These are phyloP conservation scores for Epizoanthus ramosus DNA, from an alignment of 92 coral and sea anemone species.

Conservation along the genomic window DNA sequence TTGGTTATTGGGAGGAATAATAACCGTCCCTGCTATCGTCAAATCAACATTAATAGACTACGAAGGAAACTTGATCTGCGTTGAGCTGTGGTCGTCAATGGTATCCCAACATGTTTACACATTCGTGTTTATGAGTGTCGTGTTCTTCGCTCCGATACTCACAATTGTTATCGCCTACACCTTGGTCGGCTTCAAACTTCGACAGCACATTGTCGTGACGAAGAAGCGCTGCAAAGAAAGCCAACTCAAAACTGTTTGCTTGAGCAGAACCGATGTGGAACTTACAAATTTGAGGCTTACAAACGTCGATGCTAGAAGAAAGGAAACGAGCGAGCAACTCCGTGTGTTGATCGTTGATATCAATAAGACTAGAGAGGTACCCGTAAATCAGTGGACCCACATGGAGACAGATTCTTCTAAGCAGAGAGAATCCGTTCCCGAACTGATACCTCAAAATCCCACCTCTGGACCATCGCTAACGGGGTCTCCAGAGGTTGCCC, in stretches of 20 bases:
- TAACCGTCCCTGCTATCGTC: not conserved
- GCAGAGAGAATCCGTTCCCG: not conserved
- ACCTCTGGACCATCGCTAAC: not conserved
- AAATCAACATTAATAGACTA: not conserved
- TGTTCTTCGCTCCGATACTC: not conserved
- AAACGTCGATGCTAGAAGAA: not conserved
- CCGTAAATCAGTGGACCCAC: not conserved
- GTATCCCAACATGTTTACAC: not conserved
- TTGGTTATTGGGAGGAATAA: not conserved
- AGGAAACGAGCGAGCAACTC: not conserved
- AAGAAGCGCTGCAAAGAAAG: constrained; percentile 2
- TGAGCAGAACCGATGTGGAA: not conserved
- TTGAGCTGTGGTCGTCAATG: not conserved
- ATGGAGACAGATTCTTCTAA: not conserved
- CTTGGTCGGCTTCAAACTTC: constrained; percentile 1
- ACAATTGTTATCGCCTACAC: not conserved
- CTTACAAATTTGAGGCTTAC: not conserved
- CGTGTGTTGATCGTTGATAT: not conserved
- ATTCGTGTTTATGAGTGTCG: constrained; percentile 3
- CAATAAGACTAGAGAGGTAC: constrained; percentile 2
- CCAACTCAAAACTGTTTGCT: not conserved
- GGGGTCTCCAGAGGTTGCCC: not conserved
- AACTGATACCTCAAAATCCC: not conserved
- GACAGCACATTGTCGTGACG: not conserved
- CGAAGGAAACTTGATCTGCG: not conserved